These are phyloP conservation scores for Spea multiplicata DNA, from an alignment of 2,113 vertebrate species.

Conservation along the genomic window DNA sequence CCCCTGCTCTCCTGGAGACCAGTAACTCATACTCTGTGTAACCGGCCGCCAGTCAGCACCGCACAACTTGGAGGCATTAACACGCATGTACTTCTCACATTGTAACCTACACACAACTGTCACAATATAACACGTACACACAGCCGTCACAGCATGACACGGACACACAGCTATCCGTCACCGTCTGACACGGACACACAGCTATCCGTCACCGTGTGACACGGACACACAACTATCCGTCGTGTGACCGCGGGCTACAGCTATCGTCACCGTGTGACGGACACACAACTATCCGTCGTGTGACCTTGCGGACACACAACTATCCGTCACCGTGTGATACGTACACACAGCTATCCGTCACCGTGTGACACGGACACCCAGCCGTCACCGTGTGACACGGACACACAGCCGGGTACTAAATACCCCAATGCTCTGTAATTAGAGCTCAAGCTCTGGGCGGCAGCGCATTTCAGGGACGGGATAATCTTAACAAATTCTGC, in stretches of 20 bases:
- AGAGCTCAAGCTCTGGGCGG: too few species aligned
- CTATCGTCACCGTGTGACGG: not conserved
- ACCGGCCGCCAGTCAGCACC: not conserved
- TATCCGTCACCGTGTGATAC: not conserved
- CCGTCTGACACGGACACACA: not conserved
- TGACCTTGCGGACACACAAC: not conserved
- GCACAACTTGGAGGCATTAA: not conserved
- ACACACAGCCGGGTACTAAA: not conserved
- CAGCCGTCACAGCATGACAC: not conserved
- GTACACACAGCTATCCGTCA: not conserved
- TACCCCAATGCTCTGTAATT: too few species aligned
- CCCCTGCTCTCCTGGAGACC: not conserved
- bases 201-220: not conserved
- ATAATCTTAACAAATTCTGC: too few species aligned
- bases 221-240: not conserved
- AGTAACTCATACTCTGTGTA: not conserved
- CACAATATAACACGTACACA: not conserved
- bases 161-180: not conserved
- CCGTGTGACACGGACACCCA: not conserved
- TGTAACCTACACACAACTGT: not conserved
- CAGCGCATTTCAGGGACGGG: too few species aligned
- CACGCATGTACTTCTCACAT: not conserved
- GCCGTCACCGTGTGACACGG: not conserved
- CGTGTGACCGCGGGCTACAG: not conserved
- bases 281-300: not conserved